Conservation (phyloP, 2,797 vertebrate genomes). For the Onychomys arenicola region DNA sequence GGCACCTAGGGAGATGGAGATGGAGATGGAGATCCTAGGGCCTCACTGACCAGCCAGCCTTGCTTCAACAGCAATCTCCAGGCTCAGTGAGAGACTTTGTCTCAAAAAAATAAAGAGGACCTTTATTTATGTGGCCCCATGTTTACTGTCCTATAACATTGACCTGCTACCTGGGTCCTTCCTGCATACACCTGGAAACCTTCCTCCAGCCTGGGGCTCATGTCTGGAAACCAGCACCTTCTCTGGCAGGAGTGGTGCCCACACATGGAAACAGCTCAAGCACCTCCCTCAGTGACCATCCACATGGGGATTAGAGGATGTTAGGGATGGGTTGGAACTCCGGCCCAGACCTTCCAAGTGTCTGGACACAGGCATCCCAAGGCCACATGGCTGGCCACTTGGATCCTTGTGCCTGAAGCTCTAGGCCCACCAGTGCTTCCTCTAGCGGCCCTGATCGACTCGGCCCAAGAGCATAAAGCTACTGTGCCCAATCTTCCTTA, state of each 20-base stretch:
- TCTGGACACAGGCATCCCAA: neutral
- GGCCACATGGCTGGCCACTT: neutral
- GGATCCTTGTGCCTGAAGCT: neutral
- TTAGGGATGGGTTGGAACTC: no score
- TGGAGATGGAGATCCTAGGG: no score
- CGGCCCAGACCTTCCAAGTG: no score
- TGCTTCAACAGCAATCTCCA: no score
- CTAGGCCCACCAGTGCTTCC: neutral
- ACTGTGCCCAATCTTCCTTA: neutral
- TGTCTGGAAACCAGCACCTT: constrained; percentile 62
- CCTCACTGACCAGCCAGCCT: neutral
- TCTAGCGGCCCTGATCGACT: neutral
- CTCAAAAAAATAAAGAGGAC: no score
- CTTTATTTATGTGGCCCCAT: neutral
- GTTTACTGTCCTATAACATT: neutral
- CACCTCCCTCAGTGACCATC: neutral
- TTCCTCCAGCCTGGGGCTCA: neutral
- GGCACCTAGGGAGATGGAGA: no score
- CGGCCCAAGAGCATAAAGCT: neutral
- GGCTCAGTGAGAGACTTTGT: neutral
- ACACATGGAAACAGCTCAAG: constrained; percentile 39
- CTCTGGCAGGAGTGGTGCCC: neutral
- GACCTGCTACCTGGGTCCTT: neutral
- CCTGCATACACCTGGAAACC: neutral
- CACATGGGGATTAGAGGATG: neutral